phyloP scores from a whole-genome alignment of 2,888 invertebrate genomes.

The Achlya flavicornis region DNA sequence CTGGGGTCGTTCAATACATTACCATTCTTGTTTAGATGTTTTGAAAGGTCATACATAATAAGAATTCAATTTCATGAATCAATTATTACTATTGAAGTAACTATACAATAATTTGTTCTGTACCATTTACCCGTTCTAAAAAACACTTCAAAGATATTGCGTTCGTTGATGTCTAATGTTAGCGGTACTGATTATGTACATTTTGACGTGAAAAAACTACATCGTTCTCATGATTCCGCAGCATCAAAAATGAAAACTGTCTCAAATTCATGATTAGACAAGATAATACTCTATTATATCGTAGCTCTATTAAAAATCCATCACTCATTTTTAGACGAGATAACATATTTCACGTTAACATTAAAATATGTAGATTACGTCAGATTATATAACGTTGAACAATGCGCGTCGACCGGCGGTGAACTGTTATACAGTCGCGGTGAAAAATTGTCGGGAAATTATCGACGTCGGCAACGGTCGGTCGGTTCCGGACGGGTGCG shows the following conservation, averaged over 20 bases:
- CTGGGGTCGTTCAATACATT: no score
- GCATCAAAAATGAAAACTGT: neutral
- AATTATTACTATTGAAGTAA: no score
- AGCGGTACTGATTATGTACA: no score
- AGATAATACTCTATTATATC: neutral
- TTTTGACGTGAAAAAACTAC: no score
- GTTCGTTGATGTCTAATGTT: no score
- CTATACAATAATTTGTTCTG: no score
- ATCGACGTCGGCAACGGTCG: constrained; percentile 20
- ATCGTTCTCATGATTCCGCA: neutral
- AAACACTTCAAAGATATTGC: no score
- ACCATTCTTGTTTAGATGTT: no score
- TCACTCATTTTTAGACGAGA: constrained; percentile 4
- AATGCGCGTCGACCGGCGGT: constrained; percentile 4
- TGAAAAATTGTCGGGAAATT: constrained; percentile 30
- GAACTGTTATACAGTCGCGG: neutral
- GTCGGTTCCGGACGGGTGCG: constrained; percentile 49
- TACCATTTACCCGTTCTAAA: no score
- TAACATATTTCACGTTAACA: neutral
- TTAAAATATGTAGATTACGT: neutral
- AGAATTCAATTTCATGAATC: no score
- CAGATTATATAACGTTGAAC: neutral
- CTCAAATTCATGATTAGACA: neutral
- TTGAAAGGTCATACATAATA: no score
- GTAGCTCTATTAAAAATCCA: constrained; percentile 1